Conservation (phyloP, 2,888 invertebrate genomes). For the Cerastis leucographa region DNA sequence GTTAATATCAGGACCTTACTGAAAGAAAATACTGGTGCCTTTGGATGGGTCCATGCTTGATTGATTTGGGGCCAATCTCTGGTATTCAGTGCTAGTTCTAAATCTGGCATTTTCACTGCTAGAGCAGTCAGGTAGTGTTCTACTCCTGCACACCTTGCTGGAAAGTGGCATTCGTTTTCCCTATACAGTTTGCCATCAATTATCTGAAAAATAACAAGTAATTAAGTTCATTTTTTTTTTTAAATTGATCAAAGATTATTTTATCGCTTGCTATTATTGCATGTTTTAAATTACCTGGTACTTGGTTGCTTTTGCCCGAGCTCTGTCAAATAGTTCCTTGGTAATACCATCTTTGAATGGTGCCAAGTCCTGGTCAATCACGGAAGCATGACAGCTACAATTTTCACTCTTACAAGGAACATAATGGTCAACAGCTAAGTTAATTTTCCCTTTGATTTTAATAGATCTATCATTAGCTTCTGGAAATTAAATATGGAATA, state of each 20-base stretch:
- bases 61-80: constrained; percentile 98
- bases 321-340: constrained; percentile 91
- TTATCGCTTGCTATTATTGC: not conserved
- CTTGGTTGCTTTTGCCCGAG: constrained; percentile 86
- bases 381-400: constrained; percentile 92
- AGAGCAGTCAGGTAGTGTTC: constrained; percentile 96
- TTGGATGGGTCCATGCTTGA: constrained; percentile 89
- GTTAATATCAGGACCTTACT: constrained; percentile 93
- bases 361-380: constrained; percentile 93
- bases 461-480: constrained; percentile 86
- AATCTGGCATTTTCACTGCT: constrained; percentile 93
- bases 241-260: not conserved
- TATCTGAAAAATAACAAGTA: constrained; percentile 92
- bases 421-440: constrained; percentile 87
- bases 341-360: constrained; percentile 94
- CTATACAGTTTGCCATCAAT: constrained; percentile 95
- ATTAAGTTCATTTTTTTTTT: not conserved
- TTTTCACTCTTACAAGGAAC: constrained; percentile 89
- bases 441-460: constrained; percentile 85
- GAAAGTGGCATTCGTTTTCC: constrained; percentile 97
- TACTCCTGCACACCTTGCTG: constrained; percentile 96
- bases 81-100: constrained; percentile 97
- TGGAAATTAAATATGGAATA: constrained; percentile 65
- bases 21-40: constrained; percentile 98
- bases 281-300: constrained; percentile 80